phyloP scores from a whole-genome alignment of 2,888 invertebrate genomes.

The Scrobipalpa atriplicella region DNA sequence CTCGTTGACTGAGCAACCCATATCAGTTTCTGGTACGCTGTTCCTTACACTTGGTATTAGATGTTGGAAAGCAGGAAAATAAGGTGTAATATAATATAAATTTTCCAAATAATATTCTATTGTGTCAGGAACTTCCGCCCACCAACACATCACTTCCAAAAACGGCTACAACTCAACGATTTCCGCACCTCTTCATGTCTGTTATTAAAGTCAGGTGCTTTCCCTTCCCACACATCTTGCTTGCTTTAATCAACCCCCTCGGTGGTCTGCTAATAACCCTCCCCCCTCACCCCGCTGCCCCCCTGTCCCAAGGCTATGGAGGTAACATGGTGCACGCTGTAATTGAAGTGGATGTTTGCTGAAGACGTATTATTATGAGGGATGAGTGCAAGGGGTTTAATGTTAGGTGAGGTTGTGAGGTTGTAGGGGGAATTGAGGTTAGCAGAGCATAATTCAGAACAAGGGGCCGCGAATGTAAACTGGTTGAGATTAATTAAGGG shows the following conservation, averaged over 20 bases:
- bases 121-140: neutral
- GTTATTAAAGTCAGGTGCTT: conserved; percentile 3
- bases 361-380: conserved; percentile 10
- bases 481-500: too few species aligned
- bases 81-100: too few species aligned
- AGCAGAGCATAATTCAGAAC: neutral
- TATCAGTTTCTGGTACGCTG: too few species aligned
- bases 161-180: neutral
- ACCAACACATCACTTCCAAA: neutral
- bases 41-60: too few species aligned
- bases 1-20: too few species aligned
- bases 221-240: conserved; percentile 3
- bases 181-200: neutral
- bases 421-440: neutral
- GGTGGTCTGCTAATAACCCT: conserved; percentile 26
- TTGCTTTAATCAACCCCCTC: conserved; percentile 21
- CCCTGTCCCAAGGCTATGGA: neutral
- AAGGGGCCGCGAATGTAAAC: too few species aligned
- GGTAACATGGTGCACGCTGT: conserved; percentile 15
- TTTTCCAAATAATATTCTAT: too few species aligned
- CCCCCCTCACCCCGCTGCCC: neutral
- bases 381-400: conserved; percentile 5
- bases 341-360: conserved; percentile 18
- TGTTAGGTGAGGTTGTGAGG: neutral
- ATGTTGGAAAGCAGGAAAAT: too few species aligned